phyloP scores from a whole-genome alignment of 2,888 invertebrate species.

The Eubasilissa splendida region DNA sequence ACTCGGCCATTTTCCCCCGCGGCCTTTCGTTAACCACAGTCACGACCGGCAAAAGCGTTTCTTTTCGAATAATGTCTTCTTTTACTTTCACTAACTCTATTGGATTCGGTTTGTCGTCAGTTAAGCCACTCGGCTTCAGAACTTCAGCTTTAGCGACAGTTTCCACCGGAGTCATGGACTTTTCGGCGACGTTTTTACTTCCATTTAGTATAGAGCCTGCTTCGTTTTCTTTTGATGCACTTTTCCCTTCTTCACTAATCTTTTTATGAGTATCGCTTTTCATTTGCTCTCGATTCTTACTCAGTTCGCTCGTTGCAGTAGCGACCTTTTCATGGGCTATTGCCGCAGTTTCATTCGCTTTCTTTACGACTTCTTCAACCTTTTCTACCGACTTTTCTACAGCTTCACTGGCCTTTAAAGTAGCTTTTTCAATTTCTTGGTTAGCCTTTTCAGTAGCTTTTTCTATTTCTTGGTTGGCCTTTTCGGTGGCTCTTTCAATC shows the following conservation, averaged over 20 bases:
- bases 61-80: conserved; percentile 50
- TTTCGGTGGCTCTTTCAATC: conserved; percentile 63
- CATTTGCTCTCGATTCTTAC: conserved; percentile 32
- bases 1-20: conserved; percentile 34
- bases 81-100: conserved; percentile 42
- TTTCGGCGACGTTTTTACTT: conserved; percentile 48
- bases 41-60: conserved; percentile 51
- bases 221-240: conserved; percentile 30
- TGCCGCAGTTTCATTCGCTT: conserved; percentile 61
- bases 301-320: conserved; percentile 25
- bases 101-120: background rate
- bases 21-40: conserved; percentile 52
- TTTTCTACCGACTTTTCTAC: conserved; percentile 48
- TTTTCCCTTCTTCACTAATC: conserved; percentile 43
- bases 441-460: conserved; percentile 51
- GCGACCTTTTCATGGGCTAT: conserved; percentile 48
- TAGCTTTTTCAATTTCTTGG: conserved; percentile 62
- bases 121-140: conserved; percentile 40
- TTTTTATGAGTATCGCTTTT: conserved; percentile 35
- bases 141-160: conserved; percentile 36
- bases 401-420: conserved; percentile 59
- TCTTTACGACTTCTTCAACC: conserved; percentile 61
- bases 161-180: conserved; percentile 53
- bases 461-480: conserved; percentile 61
- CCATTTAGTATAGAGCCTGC: conserved; percentile 31